Conservation (phyloP, 2,888 invertebrate species). For the Abscondita cerata region DNA sequence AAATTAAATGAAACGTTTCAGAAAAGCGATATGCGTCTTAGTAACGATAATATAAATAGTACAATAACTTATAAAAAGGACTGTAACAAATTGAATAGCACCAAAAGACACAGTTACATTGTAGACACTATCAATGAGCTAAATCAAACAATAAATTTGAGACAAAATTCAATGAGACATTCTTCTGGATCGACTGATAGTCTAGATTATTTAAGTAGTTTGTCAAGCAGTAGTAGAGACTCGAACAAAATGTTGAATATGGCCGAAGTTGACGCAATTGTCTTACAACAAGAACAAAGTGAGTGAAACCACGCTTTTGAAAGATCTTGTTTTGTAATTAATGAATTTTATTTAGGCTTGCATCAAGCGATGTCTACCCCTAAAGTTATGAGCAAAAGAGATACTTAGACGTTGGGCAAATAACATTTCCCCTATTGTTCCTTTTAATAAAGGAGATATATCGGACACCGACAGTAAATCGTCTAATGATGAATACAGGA, state of each 20-base stretch:
- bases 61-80: slow-evolving; percentile 14
- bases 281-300: slow-evolving; percentile 56
- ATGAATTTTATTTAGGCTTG: slow-evolving; percentile 44
- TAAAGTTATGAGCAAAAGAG: slow-evolving; percentile 42
- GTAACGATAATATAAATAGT: slow-evolving; percentile 22
- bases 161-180: slow-evolving; percentile 38
- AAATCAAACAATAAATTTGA: slow-evolving; percentile 15
- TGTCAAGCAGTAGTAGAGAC: slow-evolving; percentile 53
- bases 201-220: slow-evolving; percentile 55
- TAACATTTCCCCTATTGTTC: slow-evolving; percentile 16
- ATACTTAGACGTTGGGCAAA: slow-evolving; percentile 43
- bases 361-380: slow-evolving; percentile 56
- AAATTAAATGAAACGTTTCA: slow-evolving; percentile 41
- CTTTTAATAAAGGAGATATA: slow-evolving; percentile 35
- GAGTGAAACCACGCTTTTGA: slow-evolving; percentile 36
- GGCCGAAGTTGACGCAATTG: slow-evolving; percentile 56
- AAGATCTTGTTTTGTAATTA: not conserved
- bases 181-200: slow-evolving; percentile 56
- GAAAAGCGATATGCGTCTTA: slow-evolving; percentile 25
- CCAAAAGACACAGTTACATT: slow-evolving; percentile 26
- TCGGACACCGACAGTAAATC: slow-evolving; percentile 54
- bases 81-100: slow-evolving; percentile 17
- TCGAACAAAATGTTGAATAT: slow-evolving; percentile 54
- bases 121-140: slow-evolving; percentile 23
- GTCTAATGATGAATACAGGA: slow-evolving; percentile 51